Conservation (phyloP, 2,888 invertebrate species). For the Kuschelorhynchus macadamiae region DNA sequence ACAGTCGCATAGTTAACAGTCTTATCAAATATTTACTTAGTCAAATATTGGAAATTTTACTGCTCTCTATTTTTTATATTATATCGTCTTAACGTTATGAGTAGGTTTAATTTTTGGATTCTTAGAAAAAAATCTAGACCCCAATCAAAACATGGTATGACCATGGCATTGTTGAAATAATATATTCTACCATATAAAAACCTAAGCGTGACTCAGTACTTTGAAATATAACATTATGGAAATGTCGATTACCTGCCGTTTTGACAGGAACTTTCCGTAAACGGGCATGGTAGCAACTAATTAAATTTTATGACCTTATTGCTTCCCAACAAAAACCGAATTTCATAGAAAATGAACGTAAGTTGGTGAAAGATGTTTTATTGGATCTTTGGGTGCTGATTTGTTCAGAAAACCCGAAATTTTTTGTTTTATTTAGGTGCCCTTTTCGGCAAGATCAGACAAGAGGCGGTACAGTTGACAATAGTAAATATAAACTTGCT, state of each 20-base stretch:
- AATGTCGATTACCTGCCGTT: no score
- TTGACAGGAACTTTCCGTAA: no score
- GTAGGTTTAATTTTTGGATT: no score
- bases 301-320: slow-evolving; percentile 10
- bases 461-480: slow-evolving; percentile 19
- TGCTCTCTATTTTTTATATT: no score
- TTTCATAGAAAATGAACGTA: slow-evolving; percentile 30
- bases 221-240: no score
- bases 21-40: slow-evolving; percentile 14
- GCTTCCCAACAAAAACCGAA: slow-evolving; percentile 11
- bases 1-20: slow-evolving; percentile 5
- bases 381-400: slow-evolving; percentile 28
- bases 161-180: no score
- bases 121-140: no score
- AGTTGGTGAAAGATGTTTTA: slow-evolving; percentile 29
- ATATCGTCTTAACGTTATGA: no score
- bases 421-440: slow-evolving; percentile 18
- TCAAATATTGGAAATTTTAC: slow-evolving; percentile 29
- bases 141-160: no score
- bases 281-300: no score
- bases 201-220: no score
- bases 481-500: slow-evolving; percentile 29
- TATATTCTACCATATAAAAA: no score
- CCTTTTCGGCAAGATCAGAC: slow-evolving; percentile 27
- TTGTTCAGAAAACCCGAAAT: slow-evolving; percentile 24